Percentiles rank a stretch among this genome's conserved stretches.
These are phyloP conservation scores for Oreochromis mossambicus DNA, from an alignment of 2,797 vertebrate species.

Conservation along the genomic window DNA sequence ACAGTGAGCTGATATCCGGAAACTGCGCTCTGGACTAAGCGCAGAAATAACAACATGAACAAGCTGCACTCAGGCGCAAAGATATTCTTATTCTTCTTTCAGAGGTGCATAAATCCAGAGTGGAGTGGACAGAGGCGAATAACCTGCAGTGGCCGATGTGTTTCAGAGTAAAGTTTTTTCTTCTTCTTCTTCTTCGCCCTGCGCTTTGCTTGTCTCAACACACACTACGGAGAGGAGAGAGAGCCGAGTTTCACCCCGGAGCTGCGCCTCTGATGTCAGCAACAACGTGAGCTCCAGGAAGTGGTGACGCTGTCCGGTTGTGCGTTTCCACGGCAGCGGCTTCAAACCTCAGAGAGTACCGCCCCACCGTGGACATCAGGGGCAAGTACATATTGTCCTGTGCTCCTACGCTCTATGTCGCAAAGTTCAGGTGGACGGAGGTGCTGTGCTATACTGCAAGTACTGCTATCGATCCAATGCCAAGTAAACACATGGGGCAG, in stretches of 20 bases:
- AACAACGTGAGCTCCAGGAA: conserved; percentile 73
- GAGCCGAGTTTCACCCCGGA: conserved; percentile 51
- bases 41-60: conserved; percentile 36
- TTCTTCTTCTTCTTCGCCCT: background rate
- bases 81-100: background rate
- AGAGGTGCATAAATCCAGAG: conserved; percentile 55
- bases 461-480: background rate
- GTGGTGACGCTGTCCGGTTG: conserved; percentile 64
- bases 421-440: background rate
- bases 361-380: conserved; percentile 29
- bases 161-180: conserved; percentile 63
- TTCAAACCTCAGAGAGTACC: background rate
- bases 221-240: conserved; percentile 20
- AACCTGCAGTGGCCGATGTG: background rate
- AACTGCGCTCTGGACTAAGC: conserved; percentile 55
- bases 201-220: conserved; percentile 40
- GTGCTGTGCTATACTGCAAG: background rate
- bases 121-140: background rate
- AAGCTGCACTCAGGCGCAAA: background rate
- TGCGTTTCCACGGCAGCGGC: conserved; percentile 36
- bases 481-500: background rate
- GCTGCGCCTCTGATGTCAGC: conserved; percentile 72
- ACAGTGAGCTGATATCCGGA: conserved; percentile 67
- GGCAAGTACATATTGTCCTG: background rate
- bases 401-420: background rate